A percentile compares a stretch with the other conserved stretches of the same genome.
These are phyloP conservation scores for Periparus ater DNA, from an alignment of 2,797 vertebrate species.

Conservation along the genomic window DNA sequence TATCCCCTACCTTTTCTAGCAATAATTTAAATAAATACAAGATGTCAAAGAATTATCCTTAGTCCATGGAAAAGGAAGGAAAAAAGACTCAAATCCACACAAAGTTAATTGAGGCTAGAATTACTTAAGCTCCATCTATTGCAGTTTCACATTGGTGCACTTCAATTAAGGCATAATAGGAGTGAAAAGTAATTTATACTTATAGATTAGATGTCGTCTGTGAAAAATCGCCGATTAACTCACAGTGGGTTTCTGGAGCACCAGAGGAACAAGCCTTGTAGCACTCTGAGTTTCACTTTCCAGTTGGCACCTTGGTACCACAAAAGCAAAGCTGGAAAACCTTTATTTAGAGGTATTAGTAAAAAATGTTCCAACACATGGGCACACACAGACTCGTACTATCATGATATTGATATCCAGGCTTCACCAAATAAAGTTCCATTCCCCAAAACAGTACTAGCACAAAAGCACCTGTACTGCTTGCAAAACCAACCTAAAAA, in stretches of 20 bases:
- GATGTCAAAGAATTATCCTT: slow-evolving; percentile 66
- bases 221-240: slow-evolving; percentile 82
- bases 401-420: background rate
- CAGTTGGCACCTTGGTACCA: slow-evolving; percentile 55
- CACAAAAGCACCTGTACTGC: background rate
- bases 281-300: slow-evolving; percentile 8
- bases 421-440: background rate
- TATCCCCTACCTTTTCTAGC: slow-evolving; percentile 39
- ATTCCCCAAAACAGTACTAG: background rate
- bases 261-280: slow-evolving; percentile 61
- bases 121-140: slow-evolving; percentile 70
- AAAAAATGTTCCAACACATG: accelerated
- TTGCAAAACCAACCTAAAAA: background rate
- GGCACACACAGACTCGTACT: background rate
- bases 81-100: slow-evolving; percentile 61
- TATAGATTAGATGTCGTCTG: slow-evolving; percentile 79
- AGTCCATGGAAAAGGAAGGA: slow-evolving; percentile 38
- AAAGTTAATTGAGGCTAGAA: slow-evolving; percentile 75
- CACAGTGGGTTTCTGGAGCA: slow-evolving; percentile 68
- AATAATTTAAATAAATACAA: slow-evolving; percentile 73
- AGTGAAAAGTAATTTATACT: slow-evolving; percentile 81
- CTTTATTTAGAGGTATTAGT: background rate
- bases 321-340: slow-evolving; percentile 67
- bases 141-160: slow-evolving; percentile 78
- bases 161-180: slow-evolving; percentile 84